Evolutionary conservation across 2,797 vertebrate genomes (phyloP), one percentile per base, ranked within the genome.

Genomic region (Sparus aurata): DNA sequence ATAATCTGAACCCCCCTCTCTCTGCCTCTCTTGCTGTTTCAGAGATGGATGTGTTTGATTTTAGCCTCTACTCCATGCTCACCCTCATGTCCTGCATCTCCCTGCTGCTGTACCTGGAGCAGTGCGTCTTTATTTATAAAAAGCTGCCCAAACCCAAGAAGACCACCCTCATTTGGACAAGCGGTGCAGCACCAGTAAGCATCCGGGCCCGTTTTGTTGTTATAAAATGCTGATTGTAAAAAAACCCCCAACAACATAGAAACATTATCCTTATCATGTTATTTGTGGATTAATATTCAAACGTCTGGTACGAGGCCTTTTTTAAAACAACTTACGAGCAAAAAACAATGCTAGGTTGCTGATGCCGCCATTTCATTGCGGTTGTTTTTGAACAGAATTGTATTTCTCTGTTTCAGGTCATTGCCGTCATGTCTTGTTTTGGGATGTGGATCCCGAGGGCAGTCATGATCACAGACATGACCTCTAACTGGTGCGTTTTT

Each of bases 371-470:
- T 27, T 52, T 2, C 3, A 4, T 30, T 38, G 34, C 8, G 34
- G 34, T 15, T 53, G 45, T 58, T 58, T 3, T n/a, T 41, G 22
- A 17, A 10, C 12, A 30, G 63, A 0, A 43, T 20, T 15, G 0
- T 59, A 12, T 71, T 38, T 84, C 13, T 90, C 53, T 85, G 12
- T 82, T 85, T 84, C 79, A 98, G 97, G 93, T 96, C 65, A 97
- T 97, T 23, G 87, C 95, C 55, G 94, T 92, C 77, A 96, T 97
- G 91, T 93, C 96, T 7, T 98, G 97, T 87, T 91, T 97, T 76
- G 97, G 96, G 65, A 96, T 98, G 96, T 97, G 97, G 97, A 94
- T 97, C 88, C 97, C 96, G 25, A 96, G 89, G 62, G 95, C 96
- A 4, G 94, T 96, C 4, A 96, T 98, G 96, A 92, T 98, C 89